A percentile compares a stretch with the other conserved stretches of the same genome.
phyloP scores from a whole-genome alignment of 2,888 invertebrate species.

The Leptopilina drosophilae region DNA sequence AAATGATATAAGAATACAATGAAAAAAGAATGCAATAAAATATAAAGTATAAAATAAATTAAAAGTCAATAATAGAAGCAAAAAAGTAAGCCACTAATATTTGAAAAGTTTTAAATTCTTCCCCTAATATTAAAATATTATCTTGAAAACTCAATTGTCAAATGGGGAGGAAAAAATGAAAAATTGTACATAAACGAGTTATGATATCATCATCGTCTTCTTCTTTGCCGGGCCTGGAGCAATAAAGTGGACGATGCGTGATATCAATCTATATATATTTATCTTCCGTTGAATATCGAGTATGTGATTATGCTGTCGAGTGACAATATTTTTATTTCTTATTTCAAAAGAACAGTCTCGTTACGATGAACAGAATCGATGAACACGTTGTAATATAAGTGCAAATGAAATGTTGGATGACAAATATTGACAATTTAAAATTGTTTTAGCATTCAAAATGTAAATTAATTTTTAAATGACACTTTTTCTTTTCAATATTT shows the following conservation, averaged over 20 bases:
- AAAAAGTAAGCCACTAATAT: too few relatives aligned
- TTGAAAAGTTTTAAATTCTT: too few relatives aligned
- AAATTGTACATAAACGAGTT: slow-evolving; percentile 14
- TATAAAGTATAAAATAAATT: too few relatives aligned
- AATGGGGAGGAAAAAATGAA: background rate
- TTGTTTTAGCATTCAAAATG: background rate
- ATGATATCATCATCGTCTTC: background rate
- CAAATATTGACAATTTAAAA: background rate
- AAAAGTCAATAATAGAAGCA: too few relatives aligned
- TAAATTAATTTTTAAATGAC: background rate
- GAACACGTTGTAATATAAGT: background rate
- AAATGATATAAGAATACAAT: too few relatives aligned
- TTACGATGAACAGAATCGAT: slow-evolving; percentile 20
- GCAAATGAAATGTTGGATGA: background rate
- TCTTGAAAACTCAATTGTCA: background rate
- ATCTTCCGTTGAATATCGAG: slow-evolving; percentile 32
- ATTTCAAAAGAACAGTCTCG: background rate
- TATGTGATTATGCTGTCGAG: slow-evolving; percentile 33
- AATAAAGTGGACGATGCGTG: slow-evolving; percentile 20
- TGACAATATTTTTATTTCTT: slow-evolving; percentile 28
- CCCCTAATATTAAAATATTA: too few relatives aligned
- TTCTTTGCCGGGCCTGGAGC: slow-evolving; percentile 8
- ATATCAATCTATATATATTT: slow-evolving; percentile 26
- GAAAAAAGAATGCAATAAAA: too few relatives aligned
- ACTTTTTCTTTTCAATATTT: slow-evolving; percentile 16